phyloP scores from a whole-genome alignment of 2,797 vertebrate species.

The Sebastolobus altivelis region DNA sequence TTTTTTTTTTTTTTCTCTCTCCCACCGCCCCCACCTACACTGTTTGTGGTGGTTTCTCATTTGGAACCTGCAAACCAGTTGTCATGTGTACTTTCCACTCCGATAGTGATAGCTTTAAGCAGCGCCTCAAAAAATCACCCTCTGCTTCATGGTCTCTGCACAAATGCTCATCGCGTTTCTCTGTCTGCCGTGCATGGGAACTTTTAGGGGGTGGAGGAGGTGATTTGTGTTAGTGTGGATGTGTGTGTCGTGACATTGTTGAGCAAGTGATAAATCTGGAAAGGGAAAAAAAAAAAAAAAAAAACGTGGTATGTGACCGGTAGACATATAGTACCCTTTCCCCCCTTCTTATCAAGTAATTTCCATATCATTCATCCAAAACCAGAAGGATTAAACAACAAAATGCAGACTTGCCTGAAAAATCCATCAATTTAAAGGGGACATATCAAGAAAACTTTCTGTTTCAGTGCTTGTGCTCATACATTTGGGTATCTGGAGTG shows the following conservation, averaged over 20 bases:
- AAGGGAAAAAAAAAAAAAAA: not conserved
- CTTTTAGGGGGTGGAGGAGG: constrained; percentile 22
- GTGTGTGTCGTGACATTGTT: constrained; percentile 40
- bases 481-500: no score
- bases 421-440: not conserved
- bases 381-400: not conserved
- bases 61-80: constrained; percentile 80
- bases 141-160: constrained; percentile 71
- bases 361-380: not conserved
- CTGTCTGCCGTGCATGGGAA: constrained; percentile 44
- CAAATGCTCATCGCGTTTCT: constrained; percentile 54
- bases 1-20: no score
- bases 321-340: not conserved
- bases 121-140: constrained; percentile 71
- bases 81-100: constrained; percentile 81
- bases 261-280: constrained; percentile 24
- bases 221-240: constrained; percentile 15
- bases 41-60: constrained; percentile 75
- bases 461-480: no score
- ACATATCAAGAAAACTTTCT: no score
- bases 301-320: constrained; percentile 20
- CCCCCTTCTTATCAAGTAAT: not conserved
- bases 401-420: not conserved
- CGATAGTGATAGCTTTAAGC: constrained; percentile 77
- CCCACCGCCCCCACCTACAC: constrained; percentile 1